phyloP scores from a whole-genome alignment of 2,888 invertebrate genomes.

The Drosophila mercatorum region DNA sequence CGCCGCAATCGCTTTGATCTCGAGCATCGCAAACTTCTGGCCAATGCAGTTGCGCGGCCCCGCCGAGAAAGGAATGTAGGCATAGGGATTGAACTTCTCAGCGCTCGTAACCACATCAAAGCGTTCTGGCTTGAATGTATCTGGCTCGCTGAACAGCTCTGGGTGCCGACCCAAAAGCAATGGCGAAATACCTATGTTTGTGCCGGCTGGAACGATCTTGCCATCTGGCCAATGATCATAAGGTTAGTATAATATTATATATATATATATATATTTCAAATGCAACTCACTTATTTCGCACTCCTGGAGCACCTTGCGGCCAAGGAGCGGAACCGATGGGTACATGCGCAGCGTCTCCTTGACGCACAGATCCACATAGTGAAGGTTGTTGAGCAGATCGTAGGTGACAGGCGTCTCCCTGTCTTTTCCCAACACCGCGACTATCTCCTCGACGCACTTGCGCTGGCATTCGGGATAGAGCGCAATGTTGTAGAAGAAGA shows the following conservation, averaged over 20 bases:
- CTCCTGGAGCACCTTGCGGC: slow-evolving; percentile 81
- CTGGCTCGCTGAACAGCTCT: slow-evolving; percentile 79
- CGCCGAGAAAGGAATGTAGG: slow-evolving; percentile 84
- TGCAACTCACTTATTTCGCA: slow-evolving; percentile 82
- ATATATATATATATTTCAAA: neutral
- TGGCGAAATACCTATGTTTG: slow-evolving; percentile 83
- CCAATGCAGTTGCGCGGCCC: slow-evolving; percentile 84
- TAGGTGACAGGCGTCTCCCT: slow-evolving; percentile 78
- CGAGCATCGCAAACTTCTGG: slow-evolving; percentile 84
- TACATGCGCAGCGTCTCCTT: slow-evolving; percentile 84
- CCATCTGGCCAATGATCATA: slow-evolving; percentile 70
- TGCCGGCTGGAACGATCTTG: slow-evolving; percentile 82
- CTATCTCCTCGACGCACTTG: slow-evolving; percentile 85
- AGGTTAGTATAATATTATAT: neutral
- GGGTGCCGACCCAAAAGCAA: slow-evolving; percentile 78
- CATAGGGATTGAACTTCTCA: slow-evolving; percentile 82
- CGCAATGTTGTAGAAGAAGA: slow-evolving; percentile 85
- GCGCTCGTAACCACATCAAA: slow-evolving; percentile 79
- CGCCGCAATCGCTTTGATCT: slow-evolving; percentile 82
- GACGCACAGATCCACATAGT: slow-evolving; percentile 83
- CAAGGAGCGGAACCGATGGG: slow-evolving; percentile 83
- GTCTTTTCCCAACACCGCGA: slow-evolving; percentile 83
- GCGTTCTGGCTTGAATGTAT: slow-evolving; percentile 83
- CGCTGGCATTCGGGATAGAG: slow-evolving; percentile 85
- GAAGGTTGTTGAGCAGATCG: slow-evolving; percentile 79